These are phyloP conservation scores for Enteromius mattozi DNA, from an alignment of 2,797 vertebrate species.

Conservation along the genomic window DNA sequence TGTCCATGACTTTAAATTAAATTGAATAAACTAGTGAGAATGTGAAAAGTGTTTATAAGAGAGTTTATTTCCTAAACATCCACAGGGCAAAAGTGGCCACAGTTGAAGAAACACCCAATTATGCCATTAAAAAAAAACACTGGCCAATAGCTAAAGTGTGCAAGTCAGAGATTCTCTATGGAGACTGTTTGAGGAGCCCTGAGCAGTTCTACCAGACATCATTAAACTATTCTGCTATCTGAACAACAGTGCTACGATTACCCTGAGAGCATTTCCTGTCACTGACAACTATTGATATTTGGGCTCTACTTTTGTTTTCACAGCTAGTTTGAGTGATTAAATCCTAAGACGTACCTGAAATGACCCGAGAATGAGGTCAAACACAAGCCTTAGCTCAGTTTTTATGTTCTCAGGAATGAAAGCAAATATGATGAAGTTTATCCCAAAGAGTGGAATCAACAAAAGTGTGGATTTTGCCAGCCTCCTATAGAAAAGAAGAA, in stretches of 20 bases:
- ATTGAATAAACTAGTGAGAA: not conserved
- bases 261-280: conserved; percentile 22
- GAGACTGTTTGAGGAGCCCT: conserved; percentile 5
- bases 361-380: conserved; percentile 92
- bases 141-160: conserved; percentile 16
- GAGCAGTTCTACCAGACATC: conserved; percentile 32
- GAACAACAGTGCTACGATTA: conserved; percentile 32
- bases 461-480: conserved; percentile 95
- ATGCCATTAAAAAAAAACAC: not conserved
- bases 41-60: not conserved
- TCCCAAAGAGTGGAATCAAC: conserved; percentile 94
- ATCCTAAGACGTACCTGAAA: conserved; percentile 86
- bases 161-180: not conserved
- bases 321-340: not conserved
- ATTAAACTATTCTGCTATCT: conserved; percentile 34
- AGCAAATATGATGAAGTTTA: conserved; percentile 93
- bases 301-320: not conserved
- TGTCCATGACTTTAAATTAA: not conserved
- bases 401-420: conserved; percentile 93
- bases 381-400: conserved; percentile 85
- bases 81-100: not conserved
- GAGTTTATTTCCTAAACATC: conserved; percentile 6
- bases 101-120: conserved; percentile 27
- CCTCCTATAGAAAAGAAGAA: conserved; percentile 79
- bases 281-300: not conserved